phyloP scores from a whole-genome alignment of 2,113 vertebrate species.

The Lepisosteus osseus region DNA sequence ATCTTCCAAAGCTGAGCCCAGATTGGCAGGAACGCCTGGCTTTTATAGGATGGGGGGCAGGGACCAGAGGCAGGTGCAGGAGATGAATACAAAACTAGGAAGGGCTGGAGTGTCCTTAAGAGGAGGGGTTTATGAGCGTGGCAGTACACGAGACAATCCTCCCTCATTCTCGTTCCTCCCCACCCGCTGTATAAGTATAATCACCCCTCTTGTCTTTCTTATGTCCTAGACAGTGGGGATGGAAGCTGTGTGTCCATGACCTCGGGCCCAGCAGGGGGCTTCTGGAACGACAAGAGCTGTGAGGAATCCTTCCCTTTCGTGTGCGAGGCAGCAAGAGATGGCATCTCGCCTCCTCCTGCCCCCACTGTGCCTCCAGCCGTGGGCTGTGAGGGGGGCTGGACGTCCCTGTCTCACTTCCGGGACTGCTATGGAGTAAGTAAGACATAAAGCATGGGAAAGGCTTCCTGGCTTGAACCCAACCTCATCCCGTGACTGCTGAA shows the following conservation, averaged over 20 bases:
- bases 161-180: no score
- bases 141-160: no score
- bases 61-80: no score
- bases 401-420: slow-evolving; percentile 45
- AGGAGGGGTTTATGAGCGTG: no score
- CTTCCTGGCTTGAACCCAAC: no score
- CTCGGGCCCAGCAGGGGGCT: slow-evolving; percentile 52
- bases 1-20: no score
- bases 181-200: no score
- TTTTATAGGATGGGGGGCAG: no score
- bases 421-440: slow-evolving; percentile 60
- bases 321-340: slow-evolving; percentile 60
- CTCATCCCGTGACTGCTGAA: no score
- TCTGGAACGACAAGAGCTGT: slow-evolving; percentile 66
- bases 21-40: no score
- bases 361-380: slow-evolving; percentile 49
- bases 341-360: slow-evolving; percentile 56
- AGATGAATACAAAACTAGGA: no score
- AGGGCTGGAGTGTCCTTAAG: no score
- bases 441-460: neutral
- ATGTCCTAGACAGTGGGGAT: slow-evolving; percentile 47
- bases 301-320: slow-evolving; percentile 46
- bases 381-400: slow-evolving; percentile 51
- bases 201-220: neutral
- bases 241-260: slow-evolving; percentile 69